phyloP scores from a whole-genome alignment of 2,797 vertebrate genomes.

The Lithobates pipiens region DNA sequence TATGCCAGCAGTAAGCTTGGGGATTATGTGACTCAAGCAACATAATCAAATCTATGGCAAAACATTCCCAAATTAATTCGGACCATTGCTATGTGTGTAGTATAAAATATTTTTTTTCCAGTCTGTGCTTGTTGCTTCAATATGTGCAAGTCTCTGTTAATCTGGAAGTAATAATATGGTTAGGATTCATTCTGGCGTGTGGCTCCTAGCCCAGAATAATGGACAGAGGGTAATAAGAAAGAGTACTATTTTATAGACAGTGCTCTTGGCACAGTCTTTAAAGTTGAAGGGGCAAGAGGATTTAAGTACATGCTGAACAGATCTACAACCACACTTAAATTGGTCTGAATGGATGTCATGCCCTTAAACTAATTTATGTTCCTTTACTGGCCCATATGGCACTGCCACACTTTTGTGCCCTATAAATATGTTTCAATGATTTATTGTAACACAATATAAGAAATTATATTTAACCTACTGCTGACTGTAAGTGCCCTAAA shows the following conservation, averaged over 20 bases:
- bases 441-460: neutral
- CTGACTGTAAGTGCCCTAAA: neutral
- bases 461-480: conserved; percentile 2
- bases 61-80: conserved; percentile 45
- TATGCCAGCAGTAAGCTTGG: conserved; percentile 39
- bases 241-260: conserved; percentile 43
- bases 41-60: conserved; percentile 40
- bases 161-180: conserved; percentile 30
- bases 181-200: conserved; percentile 32
- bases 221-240: conserved; percentile 34
- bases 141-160: conserved; percentile 14
- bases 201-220: conserved; percentile 45
- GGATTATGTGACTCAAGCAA: conserved; percentile 47
- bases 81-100: conserved; percentile 45
- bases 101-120: conserved; percentile 24
- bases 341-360: conserved; percentile 38
- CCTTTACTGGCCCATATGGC: conserved; percentile 7
- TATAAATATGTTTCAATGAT: conserved; percentile 11
- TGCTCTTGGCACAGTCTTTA: conserved; percentile 11
- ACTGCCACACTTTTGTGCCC: conserved; percentile 19
- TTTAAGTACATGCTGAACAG: conserved; percentile 30
- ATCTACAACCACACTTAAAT: conserved; percentile 34
- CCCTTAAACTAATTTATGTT: conserved; percentile 32
- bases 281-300: conserved; percentile 29
- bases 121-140: conserved; percentile 8